A percentile compares a stretch with the other conserved stretches of the same genome.
Evolutionary conservation across 2,888 invertebrate species (phyloP).

Genomic region (Melinopterus prodromus): DNA sequence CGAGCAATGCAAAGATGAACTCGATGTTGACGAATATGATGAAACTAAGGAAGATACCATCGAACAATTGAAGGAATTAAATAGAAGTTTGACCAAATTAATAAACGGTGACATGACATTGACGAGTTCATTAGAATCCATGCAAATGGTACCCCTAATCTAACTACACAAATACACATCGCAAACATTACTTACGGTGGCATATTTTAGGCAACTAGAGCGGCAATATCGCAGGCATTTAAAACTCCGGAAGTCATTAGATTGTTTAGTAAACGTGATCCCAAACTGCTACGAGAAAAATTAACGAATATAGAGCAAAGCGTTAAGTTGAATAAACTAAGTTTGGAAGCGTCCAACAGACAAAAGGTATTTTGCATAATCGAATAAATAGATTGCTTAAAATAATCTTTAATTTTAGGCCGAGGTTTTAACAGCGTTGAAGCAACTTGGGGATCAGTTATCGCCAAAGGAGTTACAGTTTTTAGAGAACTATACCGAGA

Average conservation of each 20-base stretch:
- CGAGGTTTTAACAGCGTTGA: slow-evolving; percentile 63
- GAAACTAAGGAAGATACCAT: slow-evolving; percentile 74
- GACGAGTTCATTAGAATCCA: slow-evolving; percentile 69
- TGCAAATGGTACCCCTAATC: slow-evolving; percentile 66
- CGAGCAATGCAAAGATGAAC: slow-evolving; percentile 73
- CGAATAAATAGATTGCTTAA: slow-evolving; percentile 26
- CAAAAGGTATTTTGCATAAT: slow-evolving; percentile 59
- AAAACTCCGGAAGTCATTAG: slow-evolving; percentile 78
- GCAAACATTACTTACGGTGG: slow-evolving; percentile 10
- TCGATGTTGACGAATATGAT: slow-evolving; percentile 72
- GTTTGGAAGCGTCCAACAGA: slow-evolving; percentile 60
- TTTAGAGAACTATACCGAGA: slow-evolving; percentile 60
- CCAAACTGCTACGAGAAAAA: slow-evolving; percentile 69
- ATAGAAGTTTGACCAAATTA: slow-evolving; percentile 69
- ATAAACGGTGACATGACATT: slow-evolving; percentile 74
- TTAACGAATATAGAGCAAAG: slow-evolving; percentile 68
- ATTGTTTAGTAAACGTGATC: slow-evolving; percentile 76
- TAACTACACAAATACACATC: slow-evolving; percentile 22
- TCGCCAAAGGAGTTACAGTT: slow-evolving; percentile 61
- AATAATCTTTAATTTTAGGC: slow-evolving; percentile 52
- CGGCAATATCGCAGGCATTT: slow-evolving; percentile 77
- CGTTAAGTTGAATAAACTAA: slow-evolving; percentile 68
- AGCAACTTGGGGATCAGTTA: slow-evolving; percentile 64
- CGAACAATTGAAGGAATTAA: slow-evolving; percentile 75
- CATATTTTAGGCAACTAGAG: slow-evolving; percentile 70